Conservation (phyloP, 2,113 vertebrate genomes). For the Ctenodactylus gundi region DNA sequence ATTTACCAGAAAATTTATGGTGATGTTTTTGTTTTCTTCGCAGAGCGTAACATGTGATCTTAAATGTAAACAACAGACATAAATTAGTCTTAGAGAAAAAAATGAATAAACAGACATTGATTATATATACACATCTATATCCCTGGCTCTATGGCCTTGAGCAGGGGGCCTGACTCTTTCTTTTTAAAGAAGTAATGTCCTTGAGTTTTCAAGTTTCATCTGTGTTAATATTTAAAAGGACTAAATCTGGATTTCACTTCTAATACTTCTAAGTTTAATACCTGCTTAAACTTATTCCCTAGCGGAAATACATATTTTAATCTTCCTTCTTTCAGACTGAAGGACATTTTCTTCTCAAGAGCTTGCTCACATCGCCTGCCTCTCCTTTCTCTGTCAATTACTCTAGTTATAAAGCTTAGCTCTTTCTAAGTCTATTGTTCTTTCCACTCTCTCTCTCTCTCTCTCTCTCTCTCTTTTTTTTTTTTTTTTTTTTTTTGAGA, state of each 20-base stretch:
- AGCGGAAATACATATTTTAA: background rate
- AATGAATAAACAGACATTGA: background rate
- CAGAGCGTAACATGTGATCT: background rate
- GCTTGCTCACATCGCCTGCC: background rate
- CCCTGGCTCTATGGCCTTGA: background rate
- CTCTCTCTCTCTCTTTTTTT: too few species aligned
- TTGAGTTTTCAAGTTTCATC: background rate
- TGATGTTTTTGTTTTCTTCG: background rate
- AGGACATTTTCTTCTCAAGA: background rate
- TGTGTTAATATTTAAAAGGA: background rate
- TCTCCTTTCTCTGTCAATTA: background rate
- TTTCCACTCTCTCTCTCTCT: fast-evolving
- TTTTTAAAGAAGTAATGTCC: background rate
- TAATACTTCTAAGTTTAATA: background rate
- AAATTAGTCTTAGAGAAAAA: background rate
- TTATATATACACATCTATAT: fast-evolving
- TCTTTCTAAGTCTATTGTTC: background rate
- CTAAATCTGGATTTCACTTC: background rate
- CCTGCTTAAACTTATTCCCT: background rate
- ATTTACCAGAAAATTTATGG: background rate
- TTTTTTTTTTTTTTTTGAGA: too few species aligned
- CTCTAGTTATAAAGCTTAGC: background rate
- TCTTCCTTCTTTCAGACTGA: background rate
- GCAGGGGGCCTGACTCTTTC: background rate
- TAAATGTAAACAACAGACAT: background rate